Conservation (phyloP, 2,888 invertebrate genomes). For the Tinea trinotella region DNA sequence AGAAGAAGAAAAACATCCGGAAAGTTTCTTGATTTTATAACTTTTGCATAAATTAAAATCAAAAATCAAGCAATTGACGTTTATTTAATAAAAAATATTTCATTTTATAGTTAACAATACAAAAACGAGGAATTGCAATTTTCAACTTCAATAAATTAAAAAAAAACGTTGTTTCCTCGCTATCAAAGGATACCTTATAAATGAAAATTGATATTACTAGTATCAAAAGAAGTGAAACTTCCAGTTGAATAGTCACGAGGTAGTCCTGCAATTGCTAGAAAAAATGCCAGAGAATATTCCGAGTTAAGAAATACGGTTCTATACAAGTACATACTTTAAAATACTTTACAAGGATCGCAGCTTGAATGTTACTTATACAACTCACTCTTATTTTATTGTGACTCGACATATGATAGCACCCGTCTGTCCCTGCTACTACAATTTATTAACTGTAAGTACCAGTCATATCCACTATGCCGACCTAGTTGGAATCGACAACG, state of each 20-base stretch:
- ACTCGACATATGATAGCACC: no score
- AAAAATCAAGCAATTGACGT: no score
- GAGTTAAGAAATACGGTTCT: background rate
- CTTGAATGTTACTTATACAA: background rate
- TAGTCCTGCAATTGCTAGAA: background rate
- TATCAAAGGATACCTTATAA: background rate
- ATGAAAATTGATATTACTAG: background rate
- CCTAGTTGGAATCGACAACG: no score
- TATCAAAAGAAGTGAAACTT: background rate
- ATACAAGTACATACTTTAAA: slow-evolving; percentile 3
- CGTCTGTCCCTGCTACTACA: no score
- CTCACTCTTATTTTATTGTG: slow-evolving; percentile 1
- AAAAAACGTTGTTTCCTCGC: background rate
- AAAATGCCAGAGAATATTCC: slow-evolving; percentile 3
- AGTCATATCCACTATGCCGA: no score
- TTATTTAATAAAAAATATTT: no score
- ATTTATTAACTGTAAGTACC: no score
- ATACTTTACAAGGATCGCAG: background rate
- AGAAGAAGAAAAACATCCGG: background rate
- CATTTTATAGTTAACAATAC: background rate
- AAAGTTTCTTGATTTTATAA: background rate
- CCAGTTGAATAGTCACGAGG: slow-evolving; percentile 7
- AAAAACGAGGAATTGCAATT: background rate
- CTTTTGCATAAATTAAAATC: no score
- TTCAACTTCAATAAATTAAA: background rate